phyloP scores from a whole-genome alignment of 2,113 vertebrate genomes.

The Oxyura jamaicensis region DNA sequence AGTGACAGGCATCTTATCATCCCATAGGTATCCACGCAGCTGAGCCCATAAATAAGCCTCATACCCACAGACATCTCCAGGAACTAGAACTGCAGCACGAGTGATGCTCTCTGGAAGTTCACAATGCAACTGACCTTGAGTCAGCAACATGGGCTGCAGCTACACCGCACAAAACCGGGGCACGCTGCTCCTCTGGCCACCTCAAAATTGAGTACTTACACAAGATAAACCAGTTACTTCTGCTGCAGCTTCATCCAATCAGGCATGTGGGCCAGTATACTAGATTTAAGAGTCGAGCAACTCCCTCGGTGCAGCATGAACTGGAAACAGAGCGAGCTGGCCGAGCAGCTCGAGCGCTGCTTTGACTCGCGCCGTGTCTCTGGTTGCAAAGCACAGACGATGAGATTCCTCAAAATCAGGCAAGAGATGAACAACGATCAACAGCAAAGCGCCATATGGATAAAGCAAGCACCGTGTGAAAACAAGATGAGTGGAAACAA shows the following conservation, averaged over 20 bases:
- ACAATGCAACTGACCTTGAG: fast-evolving
- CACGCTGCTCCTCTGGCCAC: fast-evolving
- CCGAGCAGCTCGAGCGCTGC: neutral
- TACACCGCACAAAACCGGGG: neutral
- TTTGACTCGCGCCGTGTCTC: fast-evolving
- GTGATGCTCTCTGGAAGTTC: neutral
- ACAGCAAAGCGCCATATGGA: neutral
- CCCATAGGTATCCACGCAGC: neutral
- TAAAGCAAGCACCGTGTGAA: neutral
- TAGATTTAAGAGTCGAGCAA: fast-evolving
- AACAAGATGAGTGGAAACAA: neutral
- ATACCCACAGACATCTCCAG: neutral
- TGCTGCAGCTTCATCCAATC: neutral
- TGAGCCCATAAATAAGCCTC: neutral
- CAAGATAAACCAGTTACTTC: neutral
- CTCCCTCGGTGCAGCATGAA: neutral
- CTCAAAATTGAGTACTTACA: too few relatives aligned
- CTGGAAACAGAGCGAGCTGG: neutral
- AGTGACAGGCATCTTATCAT: too few relatives aligned
- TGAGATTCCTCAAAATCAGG: neutral
- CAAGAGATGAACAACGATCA: neutral
- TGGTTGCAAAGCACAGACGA: neutral
- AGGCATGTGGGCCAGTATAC: neutral
- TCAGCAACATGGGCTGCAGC: neutral
- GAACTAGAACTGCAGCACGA: fast-evolving